phyloP scores from a whole-genome alignment of 2,797 vertebrate genomes.

The Merluccius polli region DNA sequence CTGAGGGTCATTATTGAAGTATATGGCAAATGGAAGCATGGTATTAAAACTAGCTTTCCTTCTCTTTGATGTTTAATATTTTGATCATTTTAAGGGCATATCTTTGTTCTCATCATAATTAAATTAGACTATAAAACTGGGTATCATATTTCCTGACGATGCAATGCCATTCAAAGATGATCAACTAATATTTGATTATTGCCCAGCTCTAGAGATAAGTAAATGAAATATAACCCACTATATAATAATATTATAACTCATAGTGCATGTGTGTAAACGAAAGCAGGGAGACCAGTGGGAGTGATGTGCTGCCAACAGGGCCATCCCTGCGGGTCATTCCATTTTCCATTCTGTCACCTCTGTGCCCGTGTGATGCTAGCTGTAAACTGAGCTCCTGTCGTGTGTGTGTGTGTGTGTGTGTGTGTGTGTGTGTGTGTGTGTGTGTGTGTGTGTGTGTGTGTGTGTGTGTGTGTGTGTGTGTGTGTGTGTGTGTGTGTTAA shows the following conservation, averaged over 20 bases:
- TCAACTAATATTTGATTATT: too few relatives aligned
- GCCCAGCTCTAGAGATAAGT: too few relatives aligned
- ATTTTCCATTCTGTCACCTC: constrained; percentile 53
- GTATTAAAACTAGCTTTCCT: too few relatives aligned
- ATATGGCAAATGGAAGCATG: too few relatives aligned
- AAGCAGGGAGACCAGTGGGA: not conserved
- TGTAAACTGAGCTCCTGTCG: constrained; percentile 22
- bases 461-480: constrained; percentile 14
- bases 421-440: not conserved
- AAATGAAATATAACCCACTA: not conserved
- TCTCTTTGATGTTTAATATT: not conserved
- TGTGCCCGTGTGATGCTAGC: constrained; percentile 17
- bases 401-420: not conserved
- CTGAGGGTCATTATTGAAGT: too few relatives aligned
- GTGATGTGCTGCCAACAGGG: constrained; percentile 12
- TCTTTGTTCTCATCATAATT: too few relatives aligned
- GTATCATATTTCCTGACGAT: too few relatives aligned
- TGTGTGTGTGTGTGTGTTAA: constrained; percentile 9
- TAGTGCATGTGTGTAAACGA: not conserved
- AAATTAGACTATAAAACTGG: too few relatives aligned
- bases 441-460: constrained; percentile 16
- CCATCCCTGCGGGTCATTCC: constrained; percentile 42
- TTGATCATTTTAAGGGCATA: too few relatives aligned
- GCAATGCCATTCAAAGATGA: too few relatives aligned
- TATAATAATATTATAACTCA: not conserved